Percentiles rank a stretch among this genome's conserved stretches.
Conservation (phyloP, 2,113 vertebrate species). For the Carassius auratus region DNA sequence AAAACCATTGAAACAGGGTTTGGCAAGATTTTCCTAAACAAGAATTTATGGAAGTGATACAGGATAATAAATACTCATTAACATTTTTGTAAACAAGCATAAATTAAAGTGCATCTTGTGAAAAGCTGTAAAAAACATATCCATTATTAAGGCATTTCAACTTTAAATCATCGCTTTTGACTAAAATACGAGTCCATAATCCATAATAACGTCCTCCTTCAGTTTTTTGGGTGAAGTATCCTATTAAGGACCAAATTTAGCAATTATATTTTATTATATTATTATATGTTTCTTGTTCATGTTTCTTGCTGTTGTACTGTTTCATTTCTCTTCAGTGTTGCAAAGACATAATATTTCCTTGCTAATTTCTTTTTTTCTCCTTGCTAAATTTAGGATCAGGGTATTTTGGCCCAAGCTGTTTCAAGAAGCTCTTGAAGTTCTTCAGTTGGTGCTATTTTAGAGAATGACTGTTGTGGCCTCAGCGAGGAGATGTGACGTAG, state of each 20-base stretch:
- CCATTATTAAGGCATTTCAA: not conserved
- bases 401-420: not conserved
- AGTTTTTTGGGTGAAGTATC: no score
- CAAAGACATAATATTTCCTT: not conserved
- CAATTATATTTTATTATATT: no score
- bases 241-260: not conserved
- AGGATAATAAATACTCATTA: not conserved
- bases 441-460: conserved; percentile 9
- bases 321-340: not conserved
- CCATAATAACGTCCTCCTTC: no score
- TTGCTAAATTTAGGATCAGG: not conserved
- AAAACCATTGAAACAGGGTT: not conserved
- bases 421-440: not conserved
- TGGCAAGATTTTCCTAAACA: not conserved
- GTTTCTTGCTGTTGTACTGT: not conserved
- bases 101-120: no score
- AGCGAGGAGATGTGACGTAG: not conserved
- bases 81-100: not conserved
- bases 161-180: not conserved
- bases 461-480: not conserved
- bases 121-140: no score
- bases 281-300: no score
- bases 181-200: no score
- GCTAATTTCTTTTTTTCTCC: not conserved
- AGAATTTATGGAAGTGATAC: not conserved